Conservation (phyloP, 2,888 invertebrate species). For the Agrochola circellaris region DNA sequence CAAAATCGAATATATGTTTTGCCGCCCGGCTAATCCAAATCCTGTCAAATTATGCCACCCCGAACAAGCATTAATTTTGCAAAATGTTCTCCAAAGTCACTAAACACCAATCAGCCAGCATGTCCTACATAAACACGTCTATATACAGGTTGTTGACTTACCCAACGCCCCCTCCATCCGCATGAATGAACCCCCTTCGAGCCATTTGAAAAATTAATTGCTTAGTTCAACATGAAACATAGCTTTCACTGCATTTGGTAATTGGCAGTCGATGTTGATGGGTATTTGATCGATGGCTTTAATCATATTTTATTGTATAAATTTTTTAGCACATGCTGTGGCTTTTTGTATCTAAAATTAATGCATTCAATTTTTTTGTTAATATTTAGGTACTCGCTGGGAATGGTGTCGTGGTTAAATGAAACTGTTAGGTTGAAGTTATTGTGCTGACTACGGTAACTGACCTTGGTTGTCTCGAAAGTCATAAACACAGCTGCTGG, state of each 20-base stretch:
- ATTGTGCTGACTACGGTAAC: neutral
- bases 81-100: neutral
- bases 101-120: neutral
- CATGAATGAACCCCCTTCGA: slow-evolving; percentile 29
- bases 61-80: neutral
- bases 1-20: no score
- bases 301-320: slow-evolving; percentile 46
- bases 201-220: slow-evolving; percentile 61
- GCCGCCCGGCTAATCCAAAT: no score
- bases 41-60: no score
- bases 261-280: slow-evolving; percentile 18
- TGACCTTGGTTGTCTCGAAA: neutral
- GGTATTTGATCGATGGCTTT: slow-evolving; percentile 39
- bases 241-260: slow-evolving; percentile 42
- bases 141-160: slow-evolving; percentile 30
- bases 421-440: neutral
- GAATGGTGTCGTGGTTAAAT: no score
- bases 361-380: neutral
- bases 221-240: slow-evolving; percentile 48
- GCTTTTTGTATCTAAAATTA: slow-evolving; percentile 19
- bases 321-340: slow-evolving; percentile 22
- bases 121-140: neutral
- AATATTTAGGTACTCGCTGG: neutral
- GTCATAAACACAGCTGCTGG: neutral
- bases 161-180: slow-evolving; percentile 18